Percentiles rank a stretch among this genome's conserved stretches.
Evolutionary conservation across 2,888 invertebrate species (phyloP).

Genomic region (Prenolepis imparis): DNA sequence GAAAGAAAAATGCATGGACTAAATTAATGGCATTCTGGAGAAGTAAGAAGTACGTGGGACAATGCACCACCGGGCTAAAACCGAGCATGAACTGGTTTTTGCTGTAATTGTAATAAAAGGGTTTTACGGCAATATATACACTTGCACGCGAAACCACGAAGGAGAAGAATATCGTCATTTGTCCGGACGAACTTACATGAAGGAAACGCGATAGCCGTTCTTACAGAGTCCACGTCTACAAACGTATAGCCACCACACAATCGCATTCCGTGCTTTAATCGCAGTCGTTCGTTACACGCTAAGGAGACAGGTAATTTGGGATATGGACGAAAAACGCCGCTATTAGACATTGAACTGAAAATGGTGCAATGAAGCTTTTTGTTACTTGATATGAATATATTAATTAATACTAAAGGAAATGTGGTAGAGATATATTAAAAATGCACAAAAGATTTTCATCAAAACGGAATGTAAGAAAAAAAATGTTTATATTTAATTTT

Average conservation of each 20-base stretch:
- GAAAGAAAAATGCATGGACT: not conserved
- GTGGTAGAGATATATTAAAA: not conserved
- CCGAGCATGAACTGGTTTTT: conserved; percentile 17
- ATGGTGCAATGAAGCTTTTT: not conserved
- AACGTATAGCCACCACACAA: conserved; percentile 14
- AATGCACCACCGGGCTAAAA: conserved; percentile 14
- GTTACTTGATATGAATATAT: not conserved
- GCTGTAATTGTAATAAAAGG: conserved; percentile 43
- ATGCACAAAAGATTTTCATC: not conserved
- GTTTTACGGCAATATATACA: conserved; percentile 24
- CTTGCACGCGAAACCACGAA: conserved; percentile 17
- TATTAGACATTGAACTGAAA: conserved; percentile 22
- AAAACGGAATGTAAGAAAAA: not conserved
- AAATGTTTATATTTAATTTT: not conserved
- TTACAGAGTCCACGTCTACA: conserved; percentile 20
- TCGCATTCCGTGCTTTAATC: conserved; percentile 44
- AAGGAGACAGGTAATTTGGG: conserved; percentile 26
- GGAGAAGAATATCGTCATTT: conserved; percentile 50
- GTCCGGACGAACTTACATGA: conserved; percentile 37
- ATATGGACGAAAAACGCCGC: conserved; percentile 12
- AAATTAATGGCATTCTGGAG: conserved; percentile 35
- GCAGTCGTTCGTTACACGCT: conserved; percentile 33
- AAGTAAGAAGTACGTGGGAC: conserved; percentile 25
- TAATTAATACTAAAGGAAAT: not conserved
- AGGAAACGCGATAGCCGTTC: conserved; percentile 35